A percentile compares a stretch with the other conserved stretches of the same genome.
These are phyloP conservation scores for Drosophila macrospina DNA, from an alignment of 2,888 invertebrate species.

Conservation along the genomic window DNA sequence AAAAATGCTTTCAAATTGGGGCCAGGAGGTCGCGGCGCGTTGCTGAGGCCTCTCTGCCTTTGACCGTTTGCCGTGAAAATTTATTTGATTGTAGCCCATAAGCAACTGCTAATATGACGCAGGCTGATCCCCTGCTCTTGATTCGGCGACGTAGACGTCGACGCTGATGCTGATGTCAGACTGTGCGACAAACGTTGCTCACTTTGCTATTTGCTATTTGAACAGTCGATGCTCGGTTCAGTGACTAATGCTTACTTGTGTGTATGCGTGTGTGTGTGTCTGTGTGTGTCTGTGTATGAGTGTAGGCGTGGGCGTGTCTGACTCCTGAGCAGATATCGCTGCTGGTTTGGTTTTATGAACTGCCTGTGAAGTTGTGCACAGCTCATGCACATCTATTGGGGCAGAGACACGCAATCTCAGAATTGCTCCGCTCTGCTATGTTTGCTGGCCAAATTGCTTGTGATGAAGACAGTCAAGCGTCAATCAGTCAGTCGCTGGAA, in stretches of 20 bases:
- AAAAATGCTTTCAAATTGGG: slow-evolving; percentile 65
- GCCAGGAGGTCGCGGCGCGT: slow-evolving; percentile 50
- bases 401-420: slow-evolving; percentile 69
- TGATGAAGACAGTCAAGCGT: slow-evolving; percentile 80
- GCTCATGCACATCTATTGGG: slow-evolving; percentile 48
- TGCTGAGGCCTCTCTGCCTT: slow-evolving; percentile 44
- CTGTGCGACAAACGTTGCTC: slow-evolving; percentile 39
- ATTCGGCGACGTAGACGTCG: slow-evolving; percentile 18
- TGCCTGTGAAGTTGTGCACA: slow-evolving; percentile 67
- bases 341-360: slow-evolving; percentile 75
- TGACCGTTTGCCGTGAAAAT: slow-evolving; percentile 77
- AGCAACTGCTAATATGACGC: slow-evolving; percentile 78
- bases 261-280: slow-evolving; percentile 20
- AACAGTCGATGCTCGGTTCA: slow-evolving; percentile 45
- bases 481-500: slow-evolving; percentile 65
- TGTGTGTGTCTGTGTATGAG: background rate
- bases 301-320: slow-evolving; percentile 42
- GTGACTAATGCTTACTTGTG: slow-evolving; percentile 54
- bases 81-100: slow-evolving; percentile 79
- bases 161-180: slow-evolving; percentile 20
- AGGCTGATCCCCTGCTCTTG: slow-evolving; percentile 50
- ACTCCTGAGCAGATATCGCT: slow-evolving; percentile 40
- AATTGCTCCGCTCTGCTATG: slow-evolving; percentile 42
- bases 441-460: slow-evolving; percentile 79
- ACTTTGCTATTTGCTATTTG: slow-evolving; percentile 46